Evolutionary conservation across 2,797 vertebrate genomes (phyloP), one percentile per base, ranked within the genome.

Genomic region (Melanotaenia maccullochi): DNA sequence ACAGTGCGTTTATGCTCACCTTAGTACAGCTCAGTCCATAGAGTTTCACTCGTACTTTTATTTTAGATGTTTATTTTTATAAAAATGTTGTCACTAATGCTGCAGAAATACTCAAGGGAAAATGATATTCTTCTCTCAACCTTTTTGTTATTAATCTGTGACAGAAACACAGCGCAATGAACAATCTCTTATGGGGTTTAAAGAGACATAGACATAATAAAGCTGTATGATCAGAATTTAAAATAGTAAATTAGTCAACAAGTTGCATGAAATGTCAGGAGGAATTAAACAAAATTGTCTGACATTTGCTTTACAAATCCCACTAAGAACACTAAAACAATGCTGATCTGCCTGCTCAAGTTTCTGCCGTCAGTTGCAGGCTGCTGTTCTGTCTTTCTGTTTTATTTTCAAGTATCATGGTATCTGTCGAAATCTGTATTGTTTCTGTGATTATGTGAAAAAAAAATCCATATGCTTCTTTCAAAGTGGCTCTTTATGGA

Each of bases 401-500:
- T 20, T 51, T 38, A 54, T 54, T 54, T 54, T 16, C 24, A 54
- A 14, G 13, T 54, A 24, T 28, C 60, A 24, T 54, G 33, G 0
- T 60, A 58, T 30, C 30, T 36, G 33, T 32, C 2, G 7, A 73
- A 42, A 63, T 47, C 13, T 5, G 3, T 1, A 13, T 13, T 40
- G 1, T 25, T 32, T 72, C 55, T 55, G 35, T 62, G 57, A 66
- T 18, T 6, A 11, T 38, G 9, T 51, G 22, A 49, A 5, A 47
- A 5, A 47, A 32, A 33, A 33, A 33, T 8, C 32, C 58, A 65
- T n/a, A 1, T 14, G 9, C 16, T 20, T 38, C 54, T 71, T 76
- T 59, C 59, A 57, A 9, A 7, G 59, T 65, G 66, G 68, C 64
- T 72, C 42, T 64, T 47, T 65, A 18, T 28, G 60, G 71, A 77